Conservation (phyloP, 2,113 vertebrate species). For the Symphodus melops region DNA sequence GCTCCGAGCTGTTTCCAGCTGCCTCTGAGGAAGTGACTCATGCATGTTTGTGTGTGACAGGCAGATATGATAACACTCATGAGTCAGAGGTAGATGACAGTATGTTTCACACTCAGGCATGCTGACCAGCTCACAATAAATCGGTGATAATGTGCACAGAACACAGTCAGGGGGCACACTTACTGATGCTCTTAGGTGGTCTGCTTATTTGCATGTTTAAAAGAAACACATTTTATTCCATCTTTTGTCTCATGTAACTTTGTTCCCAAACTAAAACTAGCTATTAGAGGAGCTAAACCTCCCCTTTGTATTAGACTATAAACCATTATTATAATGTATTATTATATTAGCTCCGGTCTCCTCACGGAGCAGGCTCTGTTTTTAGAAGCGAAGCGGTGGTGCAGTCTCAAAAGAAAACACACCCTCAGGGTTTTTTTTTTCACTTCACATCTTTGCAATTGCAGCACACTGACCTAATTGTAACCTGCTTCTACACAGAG, state of each 20-base stretch:
- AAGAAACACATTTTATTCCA: constrained; percentile 4
- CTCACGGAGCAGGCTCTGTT: constrained; percentile 18
- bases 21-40: constrained; percentile 26
- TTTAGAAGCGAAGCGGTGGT: constrained; percentile 24
- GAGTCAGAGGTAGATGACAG: constrained; percentile 17
- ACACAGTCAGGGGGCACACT: constrained; percentile 24
- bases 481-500: constrained; percentile 47
- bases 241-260: constrained; percentile 38
- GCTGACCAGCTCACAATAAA: constrained; percentile 16
- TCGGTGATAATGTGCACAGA: neutral
- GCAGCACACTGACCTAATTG: constrained; percentile 63
- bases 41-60: constrained; percentile 37
- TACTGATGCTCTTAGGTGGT: constrained; percentile 15
- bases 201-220: constrained; percentile 21
- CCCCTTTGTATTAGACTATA: constrained; percentile 26
- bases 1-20: constrained; percentile 18
- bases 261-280: constrained; percentile 35
- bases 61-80: constrained; percentile 27
- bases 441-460: constrained; percentile 57
- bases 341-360: constrained; percentile 41
- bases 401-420: constrained; percentile 43
- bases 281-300: constrained; percentile 21
- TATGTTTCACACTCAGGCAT: neutral
- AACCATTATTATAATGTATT: constrained; percentile 34
- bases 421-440: constrained; percentile 44